Percentiles rank a stretch among this genome's conserved stretches.
phyloP scores from a whole-genome alignment of 1,140 invertebrate genomes.

The Drosophila sproati region DNA sequence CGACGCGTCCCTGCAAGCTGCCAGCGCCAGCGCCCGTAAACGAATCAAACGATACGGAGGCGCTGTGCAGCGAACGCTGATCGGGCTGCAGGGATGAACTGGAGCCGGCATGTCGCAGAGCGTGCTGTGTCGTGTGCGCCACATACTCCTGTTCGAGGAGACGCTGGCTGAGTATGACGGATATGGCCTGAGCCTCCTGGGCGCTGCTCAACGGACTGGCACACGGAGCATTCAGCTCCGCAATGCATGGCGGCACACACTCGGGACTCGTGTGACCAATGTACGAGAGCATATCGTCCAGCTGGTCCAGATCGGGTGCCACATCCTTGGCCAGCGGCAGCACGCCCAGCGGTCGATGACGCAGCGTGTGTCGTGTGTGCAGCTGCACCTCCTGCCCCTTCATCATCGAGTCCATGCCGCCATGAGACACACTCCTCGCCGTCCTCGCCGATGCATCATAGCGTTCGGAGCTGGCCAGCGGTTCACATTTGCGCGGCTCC shows the following conservation, averaged over 20 bases:
- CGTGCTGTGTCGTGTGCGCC: slow-evolving; percentile 84
- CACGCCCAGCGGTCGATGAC: slow-evolving; percentile 89
- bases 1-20: slow-evolving; percentile 58
- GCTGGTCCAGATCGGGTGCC: slow-evolving; percentile 95
- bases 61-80: slow-evolving; percentile 67
- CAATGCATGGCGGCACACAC: slow-evolving; percentile 90
- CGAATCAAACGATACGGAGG: slow-evolving; percentile 71
- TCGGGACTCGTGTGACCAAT: slow-evolving; percentile 97
- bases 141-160: slow-evolving; percentile 91
- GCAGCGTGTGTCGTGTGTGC: slow-evolving; percentile 87
- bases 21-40: slow-evolving; percentile 52
- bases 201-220: slow-evolving; percentile 88
- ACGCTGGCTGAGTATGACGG: slow-evolving; percentile 92
- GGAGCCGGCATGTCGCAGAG: slow-evolving; percentile 49
- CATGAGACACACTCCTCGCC: slow-evolving; percentile 27
- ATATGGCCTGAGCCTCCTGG: slow-evolving; percentile 93
- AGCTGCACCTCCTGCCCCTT: slow-evolving; percentile 49
- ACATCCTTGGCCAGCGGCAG: slow-evolving; percentile 93
- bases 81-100: slow-evolving; percentile 56
- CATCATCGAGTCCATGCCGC: slow-evolving; percentile 67
- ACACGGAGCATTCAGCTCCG: slow-evolving; percentile 90
- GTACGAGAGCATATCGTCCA: slow-evolving; percentile 96
- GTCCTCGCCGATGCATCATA: slow-evolving; percentile 34
- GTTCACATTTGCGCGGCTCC: slow-evolving; percentile 86
- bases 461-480: slow-evolving; percentile 31